A percentile compares a stretch with the other conserved stretches of the same genome.
Conservation (phyloP, 2,888 invertebrate genomes). For the Athripsodes cinereus region DNA sequence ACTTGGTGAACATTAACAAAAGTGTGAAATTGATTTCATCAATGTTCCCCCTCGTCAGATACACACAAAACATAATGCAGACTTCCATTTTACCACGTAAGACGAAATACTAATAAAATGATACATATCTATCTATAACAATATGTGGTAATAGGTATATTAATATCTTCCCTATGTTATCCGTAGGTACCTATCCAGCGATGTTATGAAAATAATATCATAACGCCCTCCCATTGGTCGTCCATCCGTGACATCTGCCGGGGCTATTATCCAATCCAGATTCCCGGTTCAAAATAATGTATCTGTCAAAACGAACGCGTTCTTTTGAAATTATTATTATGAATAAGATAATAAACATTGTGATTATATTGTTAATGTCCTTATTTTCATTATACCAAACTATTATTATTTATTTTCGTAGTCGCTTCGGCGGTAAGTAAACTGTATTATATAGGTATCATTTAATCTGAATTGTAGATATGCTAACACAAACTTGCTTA, state of each 20-base stretch:
- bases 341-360: background rate
- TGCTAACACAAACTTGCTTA: no score
- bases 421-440: no score
- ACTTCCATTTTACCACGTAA: background rate
- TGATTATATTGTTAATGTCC: conserved; percentile 1
- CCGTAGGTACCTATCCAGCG: no score
- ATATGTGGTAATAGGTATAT: background rate
- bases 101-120: background rate
- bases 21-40: background rate
- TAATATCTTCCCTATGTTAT: no score
- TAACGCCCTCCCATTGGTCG: background rate
- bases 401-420: background rate
- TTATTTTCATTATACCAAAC: background rate
- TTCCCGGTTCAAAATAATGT: background rate
- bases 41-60: background rate
- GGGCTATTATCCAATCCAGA: background rate
- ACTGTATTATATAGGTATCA: no score
- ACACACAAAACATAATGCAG: no score
- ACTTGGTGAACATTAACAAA: background rate
- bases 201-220: background rate
- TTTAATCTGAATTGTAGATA: no score
- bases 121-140: background rate
- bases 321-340: background rate
- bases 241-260: background rate
- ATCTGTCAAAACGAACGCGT: background rate